Conservation (phyloP, 2,797 vertebrate genomes). For the Furcifer pardalis region DNA sequence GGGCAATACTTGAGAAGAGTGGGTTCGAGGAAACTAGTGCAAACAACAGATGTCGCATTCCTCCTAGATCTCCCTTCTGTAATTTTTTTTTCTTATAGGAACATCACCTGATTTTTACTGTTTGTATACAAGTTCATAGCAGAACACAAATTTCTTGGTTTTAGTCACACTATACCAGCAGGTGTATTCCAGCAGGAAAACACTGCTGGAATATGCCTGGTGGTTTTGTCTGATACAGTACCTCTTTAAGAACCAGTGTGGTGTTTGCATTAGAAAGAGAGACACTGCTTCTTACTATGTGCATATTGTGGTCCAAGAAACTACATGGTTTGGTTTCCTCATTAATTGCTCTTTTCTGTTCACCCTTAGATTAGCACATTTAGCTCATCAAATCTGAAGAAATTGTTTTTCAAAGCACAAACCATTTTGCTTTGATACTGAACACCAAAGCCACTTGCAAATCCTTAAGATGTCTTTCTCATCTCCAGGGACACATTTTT, state of each 20-base stretch:
- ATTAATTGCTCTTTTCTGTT: neutral
- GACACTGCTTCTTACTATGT: neutral
- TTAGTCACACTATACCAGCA: neutral
- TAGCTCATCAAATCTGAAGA: constrained; percentile 1
- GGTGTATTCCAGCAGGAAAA: neutral
- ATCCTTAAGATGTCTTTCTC: neutral
- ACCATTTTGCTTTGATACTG: neutral
- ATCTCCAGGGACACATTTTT: neutral
- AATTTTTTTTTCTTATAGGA: neutral
- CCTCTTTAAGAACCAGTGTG: neutral
- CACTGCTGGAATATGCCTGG: neutral
- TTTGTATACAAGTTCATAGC: neutral
- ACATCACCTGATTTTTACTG: neutral
- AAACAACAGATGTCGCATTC: neutral
- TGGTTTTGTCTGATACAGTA: neutral
- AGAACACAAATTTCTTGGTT: neutral
- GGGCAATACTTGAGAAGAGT: no score
- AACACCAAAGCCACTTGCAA: neutral
- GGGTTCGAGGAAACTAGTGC: neutral
- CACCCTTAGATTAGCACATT: neutral
- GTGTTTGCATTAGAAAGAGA: constrained; percentile 1
- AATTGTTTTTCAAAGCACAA: neutral
- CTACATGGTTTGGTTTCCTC: neutral
- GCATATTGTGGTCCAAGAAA: neutral
- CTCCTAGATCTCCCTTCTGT: neutral